Evolutionary conservation across 2,797 vertebrate species (phyloP).

Genomic region (Discoglossus pictus): DNA sequence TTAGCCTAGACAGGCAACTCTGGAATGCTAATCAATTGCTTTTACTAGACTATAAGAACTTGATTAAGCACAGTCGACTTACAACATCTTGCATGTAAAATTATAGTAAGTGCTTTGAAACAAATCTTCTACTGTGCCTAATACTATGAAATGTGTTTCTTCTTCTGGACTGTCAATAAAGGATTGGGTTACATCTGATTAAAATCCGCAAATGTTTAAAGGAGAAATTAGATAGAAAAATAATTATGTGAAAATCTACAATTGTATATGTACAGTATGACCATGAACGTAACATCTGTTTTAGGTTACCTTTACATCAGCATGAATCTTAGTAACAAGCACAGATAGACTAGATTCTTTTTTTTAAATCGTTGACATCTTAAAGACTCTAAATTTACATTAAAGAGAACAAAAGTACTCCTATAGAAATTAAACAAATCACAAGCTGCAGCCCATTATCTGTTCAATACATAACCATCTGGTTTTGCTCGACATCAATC

Average conservation of each 20-base stretch:
- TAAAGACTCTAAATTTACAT: constrained; percentile 41
- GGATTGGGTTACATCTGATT: constrained; percentile 25
- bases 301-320: constrained; percentile 31
- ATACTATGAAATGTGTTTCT: background rate
- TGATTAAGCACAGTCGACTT: background rate
- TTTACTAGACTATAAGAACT: background rate
- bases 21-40: background rate
- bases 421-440: constrained; percentile 47
- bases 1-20: too few relatives aligned
- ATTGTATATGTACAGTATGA: constrained; percentile 16
- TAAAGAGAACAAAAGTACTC: constrained; percentile 21
- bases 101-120: constrained; percentile 14
- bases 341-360: constrained; percentile 16
- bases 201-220: constrained; percentile 27
- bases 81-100: background rate
- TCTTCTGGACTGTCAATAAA: background rate
- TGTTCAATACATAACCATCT: constrained; percentile 42
- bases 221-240: constrained; percentile 49
- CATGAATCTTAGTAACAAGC: constrained; percentile 32
- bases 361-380: constrained; percentile 20
- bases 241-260: constrained; percentile 38
- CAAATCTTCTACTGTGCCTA: background rate
- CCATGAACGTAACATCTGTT: constrained; percentile 42
- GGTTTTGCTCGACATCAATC: constrained; percentile 48
- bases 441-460: constrained; percentile 36